Evolutionary conservation across 2,113 vertebrate genomes (phyloP).

Genomic region (Oncorhynchus clarkii): DNA sequence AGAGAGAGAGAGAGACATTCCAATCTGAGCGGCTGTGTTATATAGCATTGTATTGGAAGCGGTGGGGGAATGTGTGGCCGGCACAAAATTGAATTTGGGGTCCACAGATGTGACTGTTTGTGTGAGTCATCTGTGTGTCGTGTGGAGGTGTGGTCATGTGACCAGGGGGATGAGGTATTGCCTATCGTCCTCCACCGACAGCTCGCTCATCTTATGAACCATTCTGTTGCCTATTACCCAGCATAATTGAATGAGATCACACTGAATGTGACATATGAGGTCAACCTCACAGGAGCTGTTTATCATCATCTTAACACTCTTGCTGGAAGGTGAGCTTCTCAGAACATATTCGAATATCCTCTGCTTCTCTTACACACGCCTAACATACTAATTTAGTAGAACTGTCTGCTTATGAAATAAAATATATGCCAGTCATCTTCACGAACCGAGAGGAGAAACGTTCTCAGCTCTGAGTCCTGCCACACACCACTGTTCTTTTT

Average conservation of each 20-base stretch:
- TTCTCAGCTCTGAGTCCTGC: neutral
- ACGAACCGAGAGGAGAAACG: neutral
- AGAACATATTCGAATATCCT: neutral
- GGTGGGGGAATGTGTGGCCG: neutral
- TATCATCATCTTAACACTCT: neutral
- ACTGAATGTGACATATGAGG: constrained; percentile 33
- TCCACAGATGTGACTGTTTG: constrained; percentile 26
- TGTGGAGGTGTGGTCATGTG: constrained; percentile 22
- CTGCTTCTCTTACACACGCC: neutral
- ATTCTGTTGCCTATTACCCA: too few species aligned
- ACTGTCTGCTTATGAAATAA: neutral
- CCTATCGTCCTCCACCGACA: constrained; percentile 61
- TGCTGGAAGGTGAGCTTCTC: neutral
- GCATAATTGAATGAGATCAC: constrained; percentile 55
- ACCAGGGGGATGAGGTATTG: constrained; percentile 66
- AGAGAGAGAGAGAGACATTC: too few species aligned
- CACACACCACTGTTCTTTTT: constrained; percentile 8
- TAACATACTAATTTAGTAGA: neutral
- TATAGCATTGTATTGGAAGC: neutral
- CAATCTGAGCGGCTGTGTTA: too few species aligned
- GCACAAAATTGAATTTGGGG: neutral
- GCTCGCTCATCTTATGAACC: constrained; percentile 59
- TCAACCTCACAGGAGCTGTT: constrained; percentile 26
- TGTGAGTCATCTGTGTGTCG: constrained; percentile 43
- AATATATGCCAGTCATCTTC: neutral